phyloP scores from a whole-genome alignment of 2,888 invertebrate species.

The Saturnia pavonia region DNA sequence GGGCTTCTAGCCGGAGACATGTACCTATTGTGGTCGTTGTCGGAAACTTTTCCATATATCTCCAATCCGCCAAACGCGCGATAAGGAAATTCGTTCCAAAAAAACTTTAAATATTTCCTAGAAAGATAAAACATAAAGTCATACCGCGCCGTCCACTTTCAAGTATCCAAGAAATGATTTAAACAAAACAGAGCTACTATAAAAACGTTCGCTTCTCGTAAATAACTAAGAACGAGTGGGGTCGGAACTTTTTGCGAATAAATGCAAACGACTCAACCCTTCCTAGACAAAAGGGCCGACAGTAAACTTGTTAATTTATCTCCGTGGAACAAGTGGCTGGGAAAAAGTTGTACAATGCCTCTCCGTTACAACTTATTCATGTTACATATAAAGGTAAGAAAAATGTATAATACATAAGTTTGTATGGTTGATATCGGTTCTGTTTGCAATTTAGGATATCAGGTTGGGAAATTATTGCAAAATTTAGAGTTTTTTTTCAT shows the following conservation, averaged over 20 bases:
- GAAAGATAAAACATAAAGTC: neutral
- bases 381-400: constrained; percentile 15
- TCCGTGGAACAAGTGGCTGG: constrained; percentile 40
- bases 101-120: too few relatives aligned
- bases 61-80: too few relatives aligned
- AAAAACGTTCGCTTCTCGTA: constrained; percentile 31
- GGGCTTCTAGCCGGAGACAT: too few relatives aligned
- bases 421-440: constrained; percentile 3
- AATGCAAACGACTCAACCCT: constrained; percentile 46
- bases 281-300: constrained; percentile 42
- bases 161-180: constrained; percentile 16
- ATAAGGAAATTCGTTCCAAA: too few relatives aligned
- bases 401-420: constrained; percentile 1
- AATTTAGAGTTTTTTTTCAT: neutral
- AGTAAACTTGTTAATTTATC: constrained; percentile 56
- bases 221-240: constrained; percentile 32
- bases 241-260: constrained; percentile 41
- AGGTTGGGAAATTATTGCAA: neutral
- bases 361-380: constrained; percentile 17
- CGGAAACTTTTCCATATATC: too few relatives aligned
- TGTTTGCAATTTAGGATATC: neutral
- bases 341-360: constrained; percentile 35
- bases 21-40: too few relatives aligned
- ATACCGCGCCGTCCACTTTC: neutral
- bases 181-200: constrained; percentile 26